phyloP scores from a whole-genome alignment of 1,140 invertebrate genomes.

The Sipha flava region DNA sequence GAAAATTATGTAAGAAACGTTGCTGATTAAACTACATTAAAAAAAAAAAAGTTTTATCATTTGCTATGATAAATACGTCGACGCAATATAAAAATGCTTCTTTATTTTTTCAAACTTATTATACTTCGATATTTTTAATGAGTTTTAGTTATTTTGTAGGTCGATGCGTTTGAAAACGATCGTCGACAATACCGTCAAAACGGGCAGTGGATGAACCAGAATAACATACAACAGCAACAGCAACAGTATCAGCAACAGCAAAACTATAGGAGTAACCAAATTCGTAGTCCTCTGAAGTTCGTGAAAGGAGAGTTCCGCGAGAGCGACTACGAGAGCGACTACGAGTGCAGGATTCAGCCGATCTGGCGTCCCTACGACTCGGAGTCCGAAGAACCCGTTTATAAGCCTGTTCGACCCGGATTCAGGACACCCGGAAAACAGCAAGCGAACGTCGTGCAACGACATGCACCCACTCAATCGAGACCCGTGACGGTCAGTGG shows the following conservation, averaged over 20 bases:
- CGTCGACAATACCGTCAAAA: background rate
- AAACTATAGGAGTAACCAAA: slow-evolving; percentile 37
- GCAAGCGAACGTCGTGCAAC: no score
- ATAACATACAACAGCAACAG: background rate
- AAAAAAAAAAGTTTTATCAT: no score
- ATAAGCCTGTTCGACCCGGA: slow-evolving; percentile 51
- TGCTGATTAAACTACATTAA: no score
- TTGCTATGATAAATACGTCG: no score
- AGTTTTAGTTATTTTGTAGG: slow-evolving; percentile 1
- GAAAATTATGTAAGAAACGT: no score
- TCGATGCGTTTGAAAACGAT: background rate
- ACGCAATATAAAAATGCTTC: background rate
- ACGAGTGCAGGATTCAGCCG: slow-evolving; percentile 55
- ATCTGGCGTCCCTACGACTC: slow-evolving; percentile 52
- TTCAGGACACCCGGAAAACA: slow-evolving; percentile 45
- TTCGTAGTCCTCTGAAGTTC: slow-evolving; percentile 57
- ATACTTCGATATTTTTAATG: background rate
- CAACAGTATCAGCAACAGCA: no score
- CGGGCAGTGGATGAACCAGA: background rate
- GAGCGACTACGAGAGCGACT: slow-evolving; percentile 68
- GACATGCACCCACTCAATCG: no score
- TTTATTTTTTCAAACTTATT: background rate
- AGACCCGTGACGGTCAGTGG: no score
- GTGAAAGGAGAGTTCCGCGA: slow-evolving; percentile 58
- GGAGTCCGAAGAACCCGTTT: slow-evolving; percentile 49